Conservation (phyloP, 2,888 invertebrate genomes). For the Omphaloscelis lunosa region DNA sequence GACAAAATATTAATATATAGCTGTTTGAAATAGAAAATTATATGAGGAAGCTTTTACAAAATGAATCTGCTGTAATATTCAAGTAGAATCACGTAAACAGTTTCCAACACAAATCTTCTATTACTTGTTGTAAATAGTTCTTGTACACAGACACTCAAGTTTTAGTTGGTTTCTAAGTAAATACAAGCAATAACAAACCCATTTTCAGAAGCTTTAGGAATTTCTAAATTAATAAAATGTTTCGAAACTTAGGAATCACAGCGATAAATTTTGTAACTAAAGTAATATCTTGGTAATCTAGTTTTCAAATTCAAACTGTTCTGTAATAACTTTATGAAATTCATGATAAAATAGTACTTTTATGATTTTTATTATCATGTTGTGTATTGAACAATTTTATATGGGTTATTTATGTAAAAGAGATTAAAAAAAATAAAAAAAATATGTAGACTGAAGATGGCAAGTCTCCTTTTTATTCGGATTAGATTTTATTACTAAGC, state of each 20-base stretch:
- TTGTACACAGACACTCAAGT: not conserved
- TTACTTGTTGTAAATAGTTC: constrained; percentile 23
- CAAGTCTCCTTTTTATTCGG: not conserved
- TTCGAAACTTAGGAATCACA: constrained; percentile 26
- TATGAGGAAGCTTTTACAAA: not conserved
- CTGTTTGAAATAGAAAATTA: not conserved
- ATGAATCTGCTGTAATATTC: not conserved
- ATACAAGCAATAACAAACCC: constrained; percentile 13
- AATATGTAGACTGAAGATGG: not conserved
- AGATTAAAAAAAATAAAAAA: not conserved
- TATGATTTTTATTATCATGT: not conserved
- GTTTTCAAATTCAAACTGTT: not conserved
- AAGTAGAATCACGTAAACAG: constrained; percentile 8
- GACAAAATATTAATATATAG: too few species aligned
- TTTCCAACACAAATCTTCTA: constrained; percentile 22
- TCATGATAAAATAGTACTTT: not conserved
- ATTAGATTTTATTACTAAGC: not conserved
- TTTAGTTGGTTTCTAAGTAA: constrained; percentile 19
- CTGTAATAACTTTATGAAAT: not conserved
- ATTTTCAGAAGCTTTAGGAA: not conserved
- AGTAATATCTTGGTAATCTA: constrained; percentile 1
- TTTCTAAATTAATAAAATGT: constrained; percentile 24
- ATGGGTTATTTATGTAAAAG: not conserved
- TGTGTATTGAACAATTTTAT: constrained; percentile 4
- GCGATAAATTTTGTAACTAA: constrained; percentile 4